These are phyloP conservation scores for Lacanobia oleracea DNA, from an alignment of 2,888 invertebrate species.

Conservation along the genomic window DNA sequence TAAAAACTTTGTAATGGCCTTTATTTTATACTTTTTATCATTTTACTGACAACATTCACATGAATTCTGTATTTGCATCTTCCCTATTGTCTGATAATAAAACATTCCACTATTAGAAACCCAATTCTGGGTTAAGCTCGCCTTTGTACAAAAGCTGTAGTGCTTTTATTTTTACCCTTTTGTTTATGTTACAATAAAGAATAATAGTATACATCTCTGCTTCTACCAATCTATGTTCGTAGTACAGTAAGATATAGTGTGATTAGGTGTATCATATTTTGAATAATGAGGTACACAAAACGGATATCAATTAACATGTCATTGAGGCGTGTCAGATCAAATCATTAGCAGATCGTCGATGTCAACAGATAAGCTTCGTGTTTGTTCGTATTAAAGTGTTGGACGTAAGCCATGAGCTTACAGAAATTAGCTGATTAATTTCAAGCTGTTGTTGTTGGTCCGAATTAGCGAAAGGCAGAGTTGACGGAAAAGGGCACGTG, in stretches of 20 bases:
- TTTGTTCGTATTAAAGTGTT: constrained; percentile 66
- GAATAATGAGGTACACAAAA: constrained; percentile 48
- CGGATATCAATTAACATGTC: constrained; percentile 62
- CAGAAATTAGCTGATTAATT: not conserved
- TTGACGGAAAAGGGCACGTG: too few relatives aligned
- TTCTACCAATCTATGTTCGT: not conserved
- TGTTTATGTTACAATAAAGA: too few relatives aligned
- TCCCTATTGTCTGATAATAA: too few relatives aligned
- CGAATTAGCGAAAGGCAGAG: too few relatives aligned
- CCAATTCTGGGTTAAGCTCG: too few relatives aligned
- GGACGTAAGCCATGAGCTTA: constrained; percentile 39
- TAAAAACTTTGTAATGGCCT: too few relatives aligned
- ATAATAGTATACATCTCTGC: not conserved
- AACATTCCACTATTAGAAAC: too few relatives aligned
- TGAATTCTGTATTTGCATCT: too few relatives aligned
- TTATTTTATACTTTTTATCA: too few relatives aligned
- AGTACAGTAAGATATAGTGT: not conserved
- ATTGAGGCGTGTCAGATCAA: constrained; percentile 75
- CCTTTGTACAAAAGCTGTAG: too few relatives aligned
- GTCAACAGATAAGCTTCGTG: constrained; percentile 77
- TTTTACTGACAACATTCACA: too few relatives aligned
- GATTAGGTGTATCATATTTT: constrained; percentile 20
- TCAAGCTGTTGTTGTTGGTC: not conserved
- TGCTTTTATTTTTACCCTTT: too few relatives aligned
- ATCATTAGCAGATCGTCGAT: constrained; percentile 75